A percentile compares a stretch with the other conserved stretches of the same genome.
These are phyloP conservation scores for Lissocephala sabroskyi DNA, from an alignment of 2,888 invertebrate genomes.

Conservation along the genomic window DNA sequence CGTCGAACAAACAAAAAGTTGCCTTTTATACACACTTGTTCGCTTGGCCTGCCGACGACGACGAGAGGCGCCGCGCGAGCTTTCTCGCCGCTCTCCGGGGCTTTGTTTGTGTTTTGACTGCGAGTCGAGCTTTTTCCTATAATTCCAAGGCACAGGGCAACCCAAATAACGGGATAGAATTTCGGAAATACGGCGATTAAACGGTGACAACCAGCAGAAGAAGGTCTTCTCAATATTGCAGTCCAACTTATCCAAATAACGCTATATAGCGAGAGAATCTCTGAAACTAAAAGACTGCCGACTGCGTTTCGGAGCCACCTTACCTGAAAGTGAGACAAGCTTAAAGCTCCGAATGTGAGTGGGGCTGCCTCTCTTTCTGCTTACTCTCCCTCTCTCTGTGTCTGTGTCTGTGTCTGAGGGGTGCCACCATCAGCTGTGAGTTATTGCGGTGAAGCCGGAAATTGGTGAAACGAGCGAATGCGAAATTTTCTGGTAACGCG, in stretches of 20 bases:
- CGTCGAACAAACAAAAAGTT: slow-evolving; percentile 58
- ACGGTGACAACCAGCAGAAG: too few relatives aligned
- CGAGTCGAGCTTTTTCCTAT: slow-evolving; percentile 26
- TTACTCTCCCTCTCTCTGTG: slow-evolving; percentile 1
- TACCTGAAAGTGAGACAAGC: too few relatives aligned
- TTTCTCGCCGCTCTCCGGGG: slow-evolving; percentile 25
- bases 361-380: neutral
- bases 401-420: neutral
- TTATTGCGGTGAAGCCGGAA: slow-evolving; percentile 22
- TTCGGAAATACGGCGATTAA: neutral
- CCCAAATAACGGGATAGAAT: too few relatives aligned
- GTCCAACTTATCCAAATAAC: too few relatives aligned
- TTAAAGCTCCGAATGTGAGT: too few relatives aligned
- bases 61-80: slow-evolving; percentile 24
- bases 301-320: too few relatives aligned
- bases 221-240: too few relatives aligned
- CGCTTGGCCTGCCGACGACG: slow-evolving; percentile 47
- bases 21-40: slow-evolving; percentile 69
- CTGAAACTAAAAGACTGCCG: too few relatives aligned
- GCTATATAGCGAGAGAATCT: too few relatives aligned
- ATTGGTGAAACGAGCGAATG: slow-evolving; percentile 16
- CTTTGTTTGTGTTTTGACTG: slow-evolving; percentile 32
- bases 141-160: slow-evolving; percentile 28
- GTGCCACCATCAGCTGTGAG: slow-evolving; percentile 20
- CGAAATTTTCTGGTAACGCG: slow-evolving; percentile 15